Percentiles rank a stretch among this genome's conserved stretches.
Evolutionary conservation across 2,797 vertebrate genomes (phyloP).

Genomic region (Cryptoprocta ferox): DNA sequence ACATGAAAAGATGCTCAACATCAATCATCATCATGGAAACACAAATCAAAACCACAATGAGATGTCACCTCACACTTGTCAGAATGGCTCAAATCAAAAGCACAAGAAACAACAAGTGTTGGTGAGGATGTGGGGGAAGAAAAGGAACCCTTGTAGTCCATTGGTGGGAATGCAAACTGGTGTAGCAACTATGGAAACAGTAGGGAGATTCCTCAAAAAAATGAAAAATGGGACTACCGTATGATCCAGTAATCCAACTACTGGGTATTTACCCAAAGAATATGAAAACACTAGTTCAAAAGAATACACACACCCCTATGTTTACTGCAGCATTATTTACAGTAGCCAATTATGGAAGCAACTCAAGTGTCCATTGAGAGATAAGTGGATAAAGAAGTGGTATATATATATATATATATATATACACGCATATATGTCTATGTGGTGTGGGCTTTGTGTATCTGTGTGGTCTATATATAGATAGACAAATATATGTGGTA

Average conservation of each 20-base stretch:
- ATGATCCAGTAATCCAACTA: neutral
- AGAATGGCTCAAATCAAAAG: neutral
- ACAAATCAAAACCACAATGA: neutral
- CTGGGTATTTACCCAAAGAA: neutral
- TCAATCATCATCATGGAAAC: neutral
- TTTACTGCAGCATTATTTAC: neutral
- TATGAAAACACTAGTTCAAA: neutral
- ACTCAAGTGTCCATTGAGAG: neutral
- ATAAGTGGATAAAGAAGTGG: neutral
- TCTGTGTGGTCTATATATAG: no score
- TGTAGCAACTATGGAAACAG: neutral
- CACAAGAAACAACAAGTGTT: neutral
- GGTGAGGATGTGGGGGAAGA: neutral
- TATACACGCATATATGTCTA: no score
- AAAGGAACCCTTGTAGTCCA: neutral
- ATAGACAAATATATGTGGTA: no score
- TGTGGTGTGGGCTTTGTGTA: no score
- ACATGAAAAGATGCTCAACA: neutral
- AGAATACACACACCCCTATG: neutral
- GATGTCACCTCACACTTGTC: neutral
- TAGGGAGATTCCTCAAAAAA: neutral
- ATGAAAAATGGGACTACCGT: neutral
- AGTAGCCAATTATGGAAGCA: neutral
- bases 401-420: no score
- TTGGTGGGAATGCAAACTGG: neutral